These are phyloP conservation scores for Hoplostethus atlanticus DNA, from an alignment of 2,797 vertebrate genomes.

Conservation along the genomic window DNA sequence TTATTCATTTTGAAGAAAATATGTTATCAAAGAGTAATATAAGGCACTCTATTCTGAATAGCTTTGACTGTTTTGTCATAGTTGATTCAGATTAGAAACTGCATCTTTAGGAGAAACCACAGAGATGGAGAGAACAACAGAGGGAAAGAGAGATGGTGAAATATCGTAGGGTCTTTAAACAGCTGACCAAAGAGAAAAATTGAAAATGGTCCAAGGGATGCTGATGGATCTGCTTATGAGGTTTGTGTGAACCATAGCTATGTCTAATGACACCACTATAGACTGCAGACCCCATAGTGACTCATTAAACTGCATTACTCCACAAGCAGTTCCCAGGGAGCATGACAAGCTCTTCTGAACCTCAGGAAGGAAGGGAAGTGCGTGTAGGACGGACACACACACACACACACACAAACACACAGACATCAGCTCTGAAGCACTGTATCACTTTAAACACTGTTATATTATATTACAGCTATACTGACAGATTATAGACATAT, in stretches of 20 bases:
- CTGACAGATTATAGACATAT: too few relatives aligned
- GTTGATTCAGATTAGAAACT: background rate
- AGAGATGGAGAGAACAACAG: background rate
- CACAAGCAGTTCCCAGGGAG: constrained; percentile 9
- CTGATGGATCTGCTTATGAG: background rate
- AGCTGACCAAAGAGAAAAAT: background rate
- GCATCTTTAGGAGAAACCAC: background rate
- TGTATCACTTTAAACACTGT: too few relatives aligned
- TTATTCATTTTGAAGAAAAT: background rate
- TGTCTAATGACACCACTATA: constrained; percentile 1
- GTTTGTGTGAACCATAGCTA: background rate
- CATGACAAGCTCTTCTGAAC: background rate
- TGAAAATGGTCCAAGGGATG: background rate
- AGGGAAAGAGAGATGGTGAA: background rate
- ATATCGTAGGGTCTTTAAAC: background rate
- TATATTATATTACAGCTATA: too few relatives aligned
- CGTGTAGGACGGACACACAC: background rate
- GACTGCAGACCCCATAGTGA: background rate
- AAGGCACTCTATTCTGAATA: background rate
- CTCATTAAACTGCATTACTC: constrained; percentile 39
- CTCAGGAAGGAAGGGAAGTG: background rate
- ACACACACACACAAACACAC: too few relatives aligned
- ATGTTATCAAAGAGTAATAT: background rate
- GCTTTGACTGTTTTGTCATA: background rate
- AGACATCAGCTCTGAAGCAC: too few relatives aligned